Evolutionary conservation across 1,140 invertebrate species (phyloP).

Genomic region (Drosophila sucinea): DNA sequence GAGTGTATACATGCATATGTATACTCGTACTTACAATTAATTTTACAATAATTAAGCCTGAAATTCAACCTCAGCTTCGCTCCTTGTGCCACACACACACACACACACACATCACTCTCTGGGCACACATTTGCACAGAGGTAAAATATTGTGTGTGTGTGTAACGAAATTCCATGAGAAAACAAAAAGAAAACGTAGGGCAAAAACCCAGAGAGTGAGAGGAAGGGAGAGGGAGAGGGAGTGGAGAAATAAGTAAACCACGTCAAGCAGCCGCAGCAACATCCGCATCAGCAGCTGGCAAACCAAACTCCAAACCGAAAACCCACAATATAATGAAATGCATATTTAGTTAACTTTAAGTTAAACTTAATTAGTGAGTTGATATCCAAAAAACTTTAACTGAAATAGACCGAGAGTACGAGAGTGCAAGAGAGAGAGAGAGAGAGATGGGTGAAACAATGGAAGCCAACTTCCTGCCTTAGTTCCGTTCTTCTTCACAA

Average conservation of each 20-base stretch:
- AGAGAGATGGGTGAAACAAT: slow-evolving; percentile 32
- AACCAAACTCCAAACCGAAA: slow-evolving; percentile 37
- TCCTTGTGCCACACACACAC: not conserved
- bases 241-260: slow-evolving; percentile 15
- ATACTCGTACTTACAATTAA: slow-evolving; percentile 52
- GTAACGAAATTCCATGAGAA: slow-evolving; percentile 25
- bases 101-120: slow-evolving; percentile 1
- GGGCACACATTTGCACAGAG: slow-evolving; percentile 6
- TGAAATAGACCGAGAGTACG: not conserved
- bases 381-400: slow-evolving; percentile 34
- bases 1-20: not conserved
- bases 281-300: slow-evolving; percentile 20
- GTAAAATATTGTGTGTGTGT: slow-evolving; percentile 2
- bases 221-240: not conserved
- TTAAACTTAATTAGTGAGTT: slow-evolving; percentile 72
- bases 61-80: slow-evolving; percentile 45
- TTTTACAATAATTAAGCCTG: slow-evolving; percentile 70
- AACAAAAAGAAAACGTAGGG: slow-evolving; percentile 1
- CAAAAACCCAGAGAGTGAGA: not conserved
- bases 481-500: not conserved
- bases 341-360: slow-evolving; percentile 72
- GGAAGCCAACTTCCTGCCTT: slow-evolving; percentile 3
- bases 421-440: slow-evolving; percentile 2
- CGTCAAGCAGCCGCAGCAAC: slow-evolving; percentile 16
- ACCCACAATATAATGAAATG: slow-evolving; percentile 62